Conservation (phyloP, 1,140 invertebrate genomes). For the Protaetia brevitarsis region DNA sequence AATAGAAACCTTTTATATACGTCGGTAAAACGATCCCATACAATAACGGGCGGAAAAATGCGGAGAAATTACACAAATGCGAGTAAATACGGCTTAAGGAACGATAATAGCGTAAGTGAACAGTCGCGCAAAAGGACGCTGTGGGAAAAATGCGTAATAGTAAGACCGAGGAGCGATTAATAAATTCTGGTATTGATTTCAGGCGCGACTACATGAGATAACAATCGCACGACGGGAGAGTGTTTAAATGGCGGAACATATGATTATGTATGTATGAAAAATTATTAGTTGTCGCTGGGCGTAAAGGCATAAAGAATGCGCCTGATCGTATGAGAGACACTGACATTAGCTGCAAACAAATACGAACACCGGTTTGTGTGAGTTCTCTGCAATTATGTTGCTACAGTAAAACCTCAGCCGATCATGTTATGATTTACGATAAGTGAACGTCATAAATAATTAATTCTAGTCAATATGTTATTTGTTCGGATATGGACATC, state of each 20-base stretch:
- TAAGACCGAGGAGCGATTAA: neutral
- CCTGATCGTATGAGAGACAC: neutral
- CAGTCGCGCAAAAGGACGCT: neutral
- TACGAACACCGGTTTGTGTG: neutral
- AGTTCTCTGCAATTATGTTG: neutral
- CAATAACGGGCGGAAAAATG: neutral
- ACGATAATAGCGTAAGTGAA: neutral
- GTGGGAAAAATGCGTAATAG: slow-evolving; percentile 13
- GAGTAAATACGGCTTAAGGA: neutral
- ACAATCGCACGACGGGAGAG: neutral
- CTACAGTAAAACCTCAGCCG: neutral
- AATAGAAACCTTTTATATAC: slow-evolving; percentile 9
- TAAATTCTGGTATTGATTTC: neutral
- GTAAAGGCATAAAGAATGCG: neutral
- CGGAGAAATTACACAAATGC: slow-evolving; percentile 9
- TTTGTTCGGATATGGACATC: too few species aligned
- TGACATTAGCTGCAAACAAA: neutral
- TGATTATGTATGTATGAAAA: neutral
- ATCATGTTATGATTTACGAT: neutral
- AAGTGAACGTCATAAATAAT: slow-evolving; percentile 5
- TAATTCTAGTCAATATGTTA: neutral
- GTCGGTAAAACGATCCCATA: neutral
- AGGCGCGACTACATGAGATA: neutral
- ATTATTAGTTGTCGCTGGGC: neutral
- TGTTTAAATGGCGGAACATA: neutral